Conservation (phyloP, 2,113 vertebrate genomes). For the Ardeotis arabs region DNA sequence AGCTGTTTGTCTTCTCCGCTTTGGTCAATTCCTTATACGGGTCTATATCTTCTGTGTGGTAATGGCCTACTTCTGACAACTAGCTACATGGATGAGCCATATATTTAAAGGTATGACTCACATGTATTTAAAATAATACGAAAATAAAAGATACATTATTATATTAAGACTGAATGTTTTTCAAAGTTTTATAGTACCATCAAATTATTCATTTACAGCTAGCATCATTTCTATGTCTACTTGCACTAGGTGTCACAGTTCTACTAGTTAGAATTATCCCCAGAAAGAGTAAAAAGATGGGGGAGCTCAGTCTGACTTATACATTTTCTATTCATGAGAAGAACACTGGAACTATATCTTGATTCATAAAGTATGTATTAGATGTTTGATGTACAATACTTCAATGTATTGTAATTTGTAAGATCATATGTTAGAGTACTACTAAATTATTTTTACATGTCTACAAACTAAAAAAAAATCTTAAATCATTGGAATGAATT, state of each 20-base stretch:
- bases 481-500: not conserved
- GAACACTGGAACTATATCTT: not conserved
- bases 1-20: not conserved
- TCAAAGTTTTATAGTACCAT: not conserved
- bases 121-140: not conserved
- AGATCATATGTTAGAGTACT: not conserved
- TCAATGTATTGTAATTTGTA: not conserved
- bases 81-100: not conserved
- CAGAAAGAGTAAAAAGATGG: not conserved
- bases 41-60: not conserved
- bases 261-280: not conserved
- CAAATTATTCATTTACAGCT: not conserved
- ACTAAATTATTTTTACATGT: not conserved
- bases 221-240: not conserved
- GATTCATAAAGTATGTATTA: not conserved
- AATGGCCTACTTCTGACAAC: not conserved
- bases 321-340: not conserved
- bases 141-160: not conserved
- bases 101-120: not conserved
- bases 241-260: not conserved
- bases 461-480: not conserved
- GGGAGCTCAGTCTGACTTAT: not conserved
- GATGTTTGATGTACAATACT: not conserved
- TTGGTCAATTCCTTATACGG: not conserved
- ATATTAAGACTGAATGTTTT: not conserved